These are phyloP conservation scores for Drosophila hamatofila DNA, from an alignment of 2,888 invertebrate species.

Conservation along the genomic window DNA sequence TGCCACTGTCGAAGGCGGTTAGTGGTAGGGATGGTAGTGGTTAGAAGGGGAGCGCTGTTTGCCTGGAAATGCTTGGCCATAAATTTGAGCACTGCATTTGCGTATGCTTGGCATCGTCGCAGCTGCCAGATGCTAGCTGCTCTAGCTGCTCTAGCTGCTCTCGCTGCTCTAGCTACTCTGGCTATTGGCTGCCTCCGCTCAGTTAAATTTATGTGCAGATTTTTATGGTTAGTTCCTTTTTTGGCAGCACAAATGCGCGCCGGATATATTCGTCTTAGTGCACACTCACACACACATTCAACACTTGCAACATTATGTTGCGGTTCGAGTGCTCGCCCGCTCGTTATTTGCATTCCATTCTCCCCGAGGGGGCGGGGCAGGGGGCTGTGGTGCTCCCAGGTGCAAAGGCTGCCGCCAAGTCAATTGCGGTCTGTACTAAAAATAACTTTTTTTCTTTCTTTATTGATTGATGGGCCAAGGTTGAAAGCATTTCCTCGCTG, in stretches of 20 bases:
- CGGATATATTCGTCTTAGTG: slow-evolving; percentile 4
- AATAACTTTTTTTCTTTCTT: neutral
- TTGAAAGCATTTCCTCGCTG: neutral
- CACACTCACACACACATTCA: slow-evolving; percentile 3
- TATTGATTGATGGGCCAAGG: slow-evolving; percentile 8
- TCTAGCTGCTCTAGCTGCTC: slow-evolving; percentile 8
- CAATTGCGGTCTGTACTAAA: slow-evolving; percentile 1
- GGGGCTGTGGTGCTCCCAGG: slow-evolving; percentile 2
- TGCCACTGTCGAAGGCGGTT: slow-evolving; percentile 27
- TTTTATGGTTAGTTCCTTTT: slow-evolving; percentile 65
- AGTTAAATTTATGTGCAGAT: slow-evolving; percentile 63
- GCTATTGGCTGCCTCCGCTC: slow-evolving; percentile 25
- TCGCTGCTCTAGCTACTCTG: slow-evolving; percentile 1
- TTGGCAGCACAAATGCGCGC: slow-evolving; percentile 16
- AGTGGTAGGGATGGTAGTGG: neutral
- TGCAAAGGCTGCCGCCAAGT: slow-evolving; percentile 2
- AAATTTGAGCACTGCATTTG: slow-evolving; percentile 66
- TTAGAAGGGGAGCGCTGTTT: no score
- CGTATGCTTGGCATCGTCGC: slow-evolving; percentile 61
- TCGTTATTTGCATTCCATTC: slow-evolving; percentile 1
- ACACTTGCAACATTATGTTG: slow-evolving; percentile 36
- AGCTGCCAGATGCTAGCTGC: slow-evolving; percentile 44
- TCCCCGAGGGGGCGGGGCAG: neutral
- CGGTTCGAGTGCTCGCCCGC: slow-evolving; percentile 15
- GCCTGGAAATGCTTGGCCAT: slow-evolving; percentile 59